Evolutionary conservation across 2,888 invertebrate species (phyloP).

Genomic region (Lasioglossum malachurum): DNA sequence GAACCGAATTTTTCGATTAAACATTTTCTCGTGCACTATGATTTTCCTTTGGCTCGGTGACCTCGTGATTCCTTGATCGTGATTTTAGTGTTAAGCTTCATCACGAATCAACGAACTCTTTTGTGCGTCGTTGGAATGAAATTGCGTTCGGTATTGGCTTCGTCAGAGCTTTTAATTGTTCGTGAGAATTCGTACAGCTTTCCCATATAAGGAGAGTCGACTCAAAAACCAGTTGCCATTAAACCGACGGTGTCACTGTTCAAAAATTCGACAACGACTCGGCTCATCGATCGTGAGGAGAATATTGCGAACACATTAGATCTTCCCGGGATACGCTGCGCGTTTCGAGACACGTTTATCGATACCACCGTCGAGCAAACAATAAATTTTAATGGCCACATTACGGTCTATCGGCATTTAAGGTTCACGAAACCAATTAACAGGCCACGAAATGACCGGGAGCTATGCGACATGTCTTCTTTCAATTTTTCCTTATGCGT

Average conservation of each 20-base stretch:
- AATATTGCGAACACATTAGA: background rate
- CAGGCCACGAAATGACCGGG: background rate
- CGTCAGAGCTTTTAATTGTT: background rate
- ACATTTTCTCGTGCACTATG: background rate
- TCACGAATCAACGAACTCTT: background rate
- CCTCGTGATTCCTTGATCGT: too few relatives aligned
- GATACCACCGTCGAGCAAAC: background rate
- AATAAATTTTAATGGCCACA: background rate
- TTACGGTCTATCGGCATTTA: background rate
- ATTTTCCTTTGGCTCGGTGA: too few relatives aligned
- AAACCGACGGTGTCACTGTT: background rate
- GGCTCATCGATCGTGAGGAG: background rate
- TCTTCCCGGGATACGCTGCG: background rate
- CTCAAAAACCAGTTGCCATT: background rate
- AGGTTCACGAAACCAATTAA: background rate
- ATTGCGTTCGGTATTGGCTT: background rate
- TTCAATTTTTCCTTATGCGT: background rate
- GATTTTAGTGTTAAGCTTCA: background rate
- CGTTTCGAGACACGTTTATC: background rate
- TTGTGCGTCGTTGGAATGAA: background rate
- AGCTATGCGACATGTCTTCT: background rate
- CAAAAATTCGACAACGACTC: constrained; percentile 10
- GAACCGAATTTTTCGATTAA: background rate
- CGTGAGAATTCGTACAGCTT: background rate
- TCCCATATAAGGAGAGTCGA: background rate